Conservation (phyloP, 2,113 vertebrate species). For the Platysternon megacephalum region DNA sequence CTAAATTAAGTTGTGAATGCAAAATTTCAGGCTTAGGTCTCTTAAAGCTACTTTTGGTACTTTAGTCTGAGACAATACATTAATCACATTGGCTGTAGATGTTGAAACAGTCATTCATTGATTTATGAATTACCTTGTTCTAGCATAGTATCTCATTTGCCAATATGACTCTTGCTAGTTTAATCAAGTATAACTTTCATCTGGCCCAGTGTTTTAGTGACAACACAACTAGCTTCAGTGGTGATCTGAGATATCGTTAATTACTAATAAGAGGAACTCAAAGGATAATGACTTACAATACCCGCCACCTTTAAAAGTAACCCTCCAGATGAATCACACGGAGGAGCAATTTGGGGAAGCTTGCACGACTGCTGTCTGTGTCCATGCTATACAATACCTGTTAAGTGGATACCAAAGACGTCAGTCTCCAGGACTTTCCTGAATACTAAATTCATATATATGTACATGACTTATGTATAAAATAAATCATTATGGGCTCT, state of each 20-base stretch:
- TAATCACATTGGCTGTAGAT: neutral
- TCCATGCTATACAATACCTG: neutral
- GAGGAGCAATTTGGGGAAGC: neutral
- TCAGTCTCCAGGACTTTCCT: neutral
- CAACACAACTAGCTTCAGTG: neutral
- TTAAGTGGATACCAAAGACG: neutral
- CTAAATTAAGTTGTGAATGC: too few relatives aligned
- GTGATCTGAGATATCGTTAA: neutral
- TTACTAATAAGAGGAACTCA: neutral
- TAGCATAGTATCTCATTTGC: neutral
- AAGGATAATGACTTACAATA: neutral
- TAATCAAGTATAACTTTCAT: neutral
- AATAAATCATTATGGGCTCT: too few relatives aligned
- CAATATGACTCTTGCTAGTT: neutral
- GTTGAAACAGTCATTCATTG: neutral
- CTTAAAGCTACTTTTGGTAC: neutral
- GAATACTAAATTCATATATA: neutral
- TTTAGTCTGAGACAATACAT: neutral
- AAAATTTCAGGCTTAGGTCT: neutral
- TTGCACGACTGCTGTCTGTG: neutral
- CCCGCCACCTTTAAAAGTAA: rapidly evolving
- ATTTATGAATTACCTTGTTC: neutral
- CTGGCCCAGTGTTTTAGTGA: neutral
- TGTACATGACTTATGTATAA: neutral
- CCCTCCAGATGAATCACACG: neutral